These are phyloP conservation scores for Drosophila arawakana DNA, from an alignment of 1,140 invertebrate genomes.

Conservation along the genomic window DNA sequence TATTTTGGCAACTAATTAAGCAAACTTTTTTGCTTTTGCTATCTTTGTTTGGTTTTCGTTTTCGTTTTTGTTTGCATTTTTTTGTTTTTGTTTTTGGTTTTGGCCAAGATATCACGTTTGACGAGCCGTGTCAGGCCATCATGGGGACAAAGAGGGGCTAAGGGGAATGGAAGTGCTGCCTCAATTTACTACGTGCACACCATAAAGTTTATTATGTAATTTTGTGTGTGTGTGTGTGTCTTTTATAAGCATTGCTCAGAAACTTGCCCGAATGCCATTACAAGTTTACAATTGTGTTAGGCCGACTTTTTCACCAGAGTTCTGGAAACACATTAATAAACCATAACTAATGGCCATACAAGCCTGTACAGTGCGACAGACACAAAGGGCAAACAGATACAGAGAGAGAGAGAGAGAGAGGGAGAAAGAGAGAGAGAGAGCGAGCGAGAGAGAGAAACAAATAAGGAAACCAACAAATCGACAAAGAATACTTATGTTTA, in stretches of 20 bases:
- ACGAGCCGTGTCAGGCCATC: conserved; percentile 59
- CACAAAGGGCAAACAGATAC: not conserved
- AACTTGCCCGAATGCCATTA: conserved; percentile 77
- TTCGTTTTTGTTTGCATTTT: conserved; percentile 10
- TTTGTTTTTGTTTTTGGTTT: conserved; percentile 38
- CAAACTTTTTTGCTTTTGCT: conserved; percentile 68
- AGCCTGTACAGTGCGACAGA: conserved; percentile 20
- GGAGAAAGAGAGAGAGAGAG: not conserved
- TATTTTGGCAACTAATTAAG: conserved; percentile 76
- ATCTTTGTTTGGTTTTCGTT: conserved; percentile 12
- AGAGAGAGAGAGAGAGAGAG: not conserved
- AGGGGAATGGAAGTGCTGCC: conserved; percentile 40
- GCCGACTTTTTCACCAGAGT: conserved; percentile 44
- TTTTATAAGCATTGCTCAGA: conserved; percentile 61
- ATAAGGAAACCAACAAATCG: conserved; percentile 4
- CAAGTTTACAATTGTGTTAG: conserved; percentile 78
- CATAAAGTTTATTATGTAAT: conserved; percentile 79
- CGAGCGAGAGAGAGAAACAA: not conserved
- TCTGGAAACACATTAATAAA: conserved; percentile 63
- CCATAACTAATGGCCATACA: conserved; percentile 71
- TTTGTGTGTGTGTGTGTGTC: conserved; percentile 38
- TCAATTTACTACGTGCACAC: conserved; percentile 76
- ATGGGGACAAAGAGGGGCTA: conserved; percentile 20
- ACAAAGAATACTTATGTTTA: conserved; percentile 31
- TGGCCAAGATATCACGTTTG: conserved; percentile 64